These are phyloP conservation scores for Oreocharis arfaki DNA, from an alignment of 2,113 vertebrate genomes.

Conservation along the genomic window DNA sequence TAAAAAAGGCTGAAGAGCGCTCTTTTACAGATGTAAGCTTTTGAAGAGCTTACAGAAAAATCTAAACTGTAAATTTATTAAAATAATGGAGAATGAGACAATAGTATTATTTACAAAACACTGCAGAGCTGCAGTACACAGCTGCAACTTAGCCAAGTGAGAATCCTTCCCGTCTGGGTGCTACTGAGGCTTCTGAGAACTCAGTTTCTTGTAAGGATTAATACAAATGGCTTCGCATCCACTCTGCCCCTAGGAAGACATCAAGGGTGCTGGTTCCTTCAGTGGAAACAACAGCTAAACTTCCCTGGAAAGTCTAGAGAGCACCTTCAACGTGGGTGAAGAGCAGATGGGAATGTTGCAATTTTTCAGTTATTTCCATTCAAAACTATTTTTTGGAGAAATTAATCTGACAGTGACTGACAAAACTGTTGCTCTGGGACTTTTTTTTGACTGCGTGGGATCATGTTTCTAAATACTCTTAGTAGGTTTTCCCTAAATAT, in stretches of 20 bases:
- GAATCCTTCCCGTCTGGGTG: not conserved
- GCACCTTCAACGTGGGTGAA: not conserved
- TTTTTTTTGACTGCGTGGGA: not conserved
- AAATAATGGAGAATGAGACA: not conserved
- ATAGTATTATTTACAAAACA: not conserved
- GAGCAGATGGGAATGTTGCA: not conserved
- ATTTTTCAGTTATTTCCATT: not conserved
- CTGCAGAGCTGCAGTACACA: not conserved
- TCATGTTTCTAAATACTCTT: not conserved
- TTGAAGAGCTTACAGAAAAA: not conserved
- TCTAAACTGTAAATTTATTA: not conserved
- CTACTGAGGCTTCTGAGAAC: not conserved
- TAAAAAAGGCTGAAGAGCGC: not conserved
- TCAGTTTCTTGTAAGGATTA: not conserved
- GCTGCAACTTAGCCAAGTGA: not conserved
- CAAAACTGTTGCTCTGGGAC: not conserved
- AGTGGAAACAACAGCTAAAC: not conserved
- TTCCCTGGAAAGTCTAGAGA: not conserved
- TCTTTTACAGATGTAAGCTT: not conserved
- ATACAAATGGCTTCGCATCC: not conserved
- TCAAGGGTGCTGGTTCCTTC: not conserved
- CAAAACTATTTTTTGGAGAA: not conserved
- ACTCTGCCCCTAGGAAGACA: not conserved
- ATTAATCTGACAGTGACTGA: not conserved
- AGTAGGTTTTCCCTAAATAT: not conserved